These are phyloP conservation scores for Agapetus fuscipes DNA, from an alignment of 2,888 invertebrate genomes.

Conservation along the genomic window DNA sequence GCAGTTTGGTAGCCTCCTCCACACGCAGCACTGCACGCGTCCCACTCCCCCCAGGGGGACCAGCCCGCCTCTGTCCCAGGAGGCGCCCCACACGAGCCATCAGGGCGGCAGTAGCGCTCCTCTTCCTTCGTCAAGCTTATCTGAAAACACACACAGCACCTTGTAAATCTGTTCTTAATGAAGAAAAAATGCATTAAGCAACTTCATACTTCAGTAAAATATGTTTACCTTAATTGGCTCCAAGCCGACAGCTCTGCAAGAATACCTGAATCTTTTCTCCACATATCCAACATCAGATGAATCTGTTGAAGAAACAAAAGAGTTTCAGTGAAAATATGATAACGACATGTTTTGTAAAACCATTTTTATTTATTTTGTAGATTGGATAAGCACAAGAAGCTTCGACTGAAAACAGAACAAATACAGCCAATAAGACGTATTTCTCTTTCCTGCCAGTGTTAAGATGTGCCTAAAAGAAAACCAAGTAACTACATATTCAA, in stretches of 20 bases:
- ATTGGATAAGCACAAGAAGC: too few species aligned
- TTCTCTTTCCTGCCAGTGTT: too few species aligned
- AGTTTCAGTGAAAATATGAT: too few species aligned
- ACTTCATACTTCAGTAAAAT: neutral
- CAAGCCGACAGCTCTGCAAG: conserved; percentile 68
- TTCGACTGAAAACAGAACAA: too few species aligned
- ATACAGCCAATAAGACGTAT: too few species aligned
- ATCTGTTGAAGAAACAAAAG: conserved; percentile 25
- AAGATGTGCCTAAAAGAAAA: too few species aligned
- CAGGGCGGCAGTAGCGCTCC: conserved; percentile 61
- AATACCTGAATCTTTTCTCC: conserved; percentile 70
- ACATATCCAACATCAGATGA: conserved; percentile 53
- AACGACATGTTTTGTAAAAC: too few species aligned
- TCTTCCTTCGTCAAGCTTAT: conserved; percentile 67
- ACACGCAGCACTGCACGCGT: conserved; percentile 6
- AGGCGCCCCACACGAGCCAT: conserved; percentile 51
- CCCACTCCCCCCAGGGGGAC: conserved; percentile 22
- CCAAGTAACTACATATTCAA: too few species aligned
- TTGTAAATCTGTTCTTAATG: neutral
- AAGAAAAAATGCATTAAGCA: neutral
- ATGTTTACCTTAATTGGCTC: conserved; percentile 46
- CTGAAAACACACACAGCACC: conserved; percentile 36
- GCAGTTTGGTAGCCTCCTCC: conserved; percentile 52
- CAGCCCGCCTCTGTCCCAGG: conserved; percentile 23
- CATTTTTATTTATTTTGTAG: too few species aligned